Base-by-base conservation (phyloP, 2,888 invertebrate genomes). In the Melolontha melolontha region DNA sequence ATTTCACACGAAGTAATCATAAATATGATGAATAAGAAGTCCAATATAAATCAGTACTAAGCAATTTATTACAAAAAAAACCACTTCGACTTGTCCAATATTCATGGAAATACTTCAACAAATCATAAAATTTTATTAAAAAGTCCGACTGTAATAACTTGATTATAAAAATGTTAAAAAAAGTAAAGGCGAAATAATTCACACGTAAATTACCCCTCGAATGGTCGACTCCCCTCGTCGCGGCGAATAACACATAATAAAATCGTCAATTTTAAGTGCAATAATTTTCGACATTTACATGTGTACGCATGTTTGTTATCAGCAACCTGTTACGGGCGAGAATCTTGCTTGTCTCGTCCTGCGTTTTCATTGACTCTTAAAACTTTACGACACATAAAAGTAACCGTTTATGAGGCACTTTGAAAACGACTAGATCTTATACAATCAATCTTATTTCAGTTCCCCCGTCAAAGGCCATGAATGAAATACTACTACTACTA, bases 311-410 rank as follows among this genome's bases (percentile, higher is more conserved):
- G 68, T 59, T 68, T 64, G 66, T 69, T 69, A 69, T 57, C 71
- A 73, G 69, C 74, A 74, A 74, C 74, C 74, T 74, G 74, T 74
- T 73, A 73, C 72, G 59, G 64, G 12, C 34, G 51, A 47, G 42
- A 67, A 67, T 70, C 69, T 76, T 76, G 78, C 77, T 80, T 79
- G 80, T 80, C 79, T 78, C 80, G 76, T 78, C 79, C 76, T 79
- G 79, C 78, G 76, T 82, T 80, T 65, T 82, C 82, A 82, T 81
- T 80, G 81, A 81, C 80, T 81, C 81, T 83, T 83, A 83, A 81
- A 82, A 82, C 79, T 84, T 83, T 83, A 83, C 80, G 81, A 80
- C 79, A 77, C 82, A 82, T 83, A 82, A 83, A 83, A 83, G 80
- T 82, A 82, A 83, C 82, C 83, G 82, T 83, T 83, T 83, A 84